These are phyloP conservation scores for Chydorus sphaericus DNA, from an alignment of 2,888 invertebrate genomes.

Conservation along the genomic window DNA sequence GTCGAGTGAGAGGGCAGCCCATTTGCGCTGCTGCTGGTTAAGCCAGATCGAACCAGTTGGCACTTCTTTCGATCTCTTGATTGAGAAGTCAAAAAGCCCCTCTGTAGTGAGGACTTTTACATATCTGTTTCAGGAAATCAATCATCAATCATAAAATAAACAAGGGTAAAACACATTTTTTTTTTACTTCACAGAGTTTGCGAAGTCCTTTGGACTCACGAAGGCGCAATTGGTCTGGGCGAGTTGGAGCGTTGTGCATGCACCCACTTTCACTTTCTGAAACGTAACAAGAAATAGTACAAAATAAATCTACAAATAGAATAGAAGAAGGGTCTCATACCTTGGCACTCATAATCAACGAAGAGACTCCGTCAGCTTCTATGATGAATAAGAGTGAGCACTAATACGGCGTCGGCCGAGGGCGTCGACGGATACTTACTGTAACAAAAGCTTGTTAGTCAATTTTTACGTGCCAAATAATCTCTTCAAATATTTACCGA, in stretches of 20 bases:
- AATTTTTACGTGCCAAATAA: too few species aligned
- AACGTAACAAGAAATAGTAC: too few species aligned
- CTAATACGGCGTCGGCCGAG: too few species aligned
- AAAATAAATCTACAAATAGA: too few species aligned
- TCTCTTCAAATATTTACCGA: too few species aligned
- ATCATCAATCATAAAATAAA: background rate
- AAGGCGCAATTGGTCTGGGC: slow-evolving; percentile 84
- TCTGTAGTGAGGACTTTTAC: slow-evolving; percentile 65
- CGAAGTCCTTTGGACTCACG: slow-evolving; percentile 66
- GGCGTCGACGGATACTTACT: too few species aligned
- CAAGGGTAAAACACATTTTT: slow-evolving; percentile 10
- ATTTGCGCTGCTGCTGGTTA: slow-evolving; percentile 85
- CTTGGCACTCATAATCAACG: too few species aligned
- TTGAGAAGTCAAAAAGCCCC: slow-evolving; percentile 68
- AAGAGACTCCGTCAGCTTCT: too few species aligned
- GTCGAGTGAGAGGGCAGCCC: slow-evolving; percentile 85
- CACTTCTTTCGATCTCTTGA: slow-evolving; percentile 56
- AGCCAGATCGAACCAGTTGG: slow-evolving; percentile 76
- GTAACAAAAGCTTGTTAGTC: too few species aligned
- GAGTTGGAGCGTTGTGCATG: slow-evolving; percentile 81
- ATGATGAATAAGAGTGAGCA: too few species aligned
- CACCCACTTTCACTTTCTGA: slow-evolving; percentile 59
- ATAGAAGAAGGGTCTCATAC: too few species aligned
- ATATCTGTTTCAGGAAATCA: slow-evolving; percentile 41
- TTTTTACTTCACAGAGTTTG: slow-evolving; percentile 62